Evolutionary conservation across 2,888 invertebrate species (phyloP).

Genomic region (Julus scanicus): DNA sequence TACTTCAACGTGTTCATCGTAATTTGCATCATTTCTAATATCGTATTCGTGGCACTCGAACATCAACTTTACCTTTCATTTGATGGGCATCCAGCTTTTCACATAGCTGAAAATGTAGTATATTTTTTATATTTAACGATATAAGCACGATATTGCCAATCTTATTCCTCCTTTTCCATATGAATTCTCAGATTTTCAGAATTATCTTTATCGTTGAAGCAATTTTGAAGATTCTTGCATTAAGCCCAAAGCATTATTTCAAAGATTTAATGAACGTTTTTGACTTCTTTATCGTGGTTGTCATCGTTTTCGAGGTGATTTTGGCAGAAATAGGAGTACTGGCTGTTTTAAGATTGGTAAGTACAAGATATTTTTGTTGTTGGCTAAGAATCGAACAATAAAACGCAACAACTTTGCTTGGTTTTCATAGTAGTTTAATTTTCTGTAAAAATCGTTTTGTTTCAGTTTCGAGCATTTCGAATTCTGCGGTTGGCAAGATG

Average conservation of each 20-base stretch:
- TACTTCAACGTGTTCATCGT: constrained; percentile 94
- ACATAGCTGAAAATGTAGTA: constrained; percentile 64
- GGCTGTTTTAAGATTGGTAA: background rate
- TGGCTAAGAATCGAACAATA: too few relatives aligned
- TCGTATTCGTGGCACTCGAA: constrained; percentile 87
- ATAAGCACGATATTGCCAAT: background rate
- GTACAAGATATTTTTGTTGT: background rate
- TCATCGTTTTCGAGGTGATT: background rate
- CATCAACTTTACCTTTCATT: constrained; percentile 93
- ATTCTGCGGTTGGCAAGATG: background rate
- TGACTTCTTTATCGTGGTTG: constrained; percentile 46
- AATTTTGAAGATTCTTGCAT: constrained; percentile 48
- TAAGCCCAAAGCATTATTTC: constrained; percentile 48
- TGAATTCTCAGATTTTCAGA: background rate
- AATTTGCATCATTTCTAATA: constrained; percentile 91
- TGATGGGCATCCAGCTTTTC: constrained; percentile 83
- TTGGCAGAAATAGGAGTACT: background rate
- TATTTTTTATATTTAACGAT: background rate
- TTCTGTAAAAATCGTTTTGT: background rate
- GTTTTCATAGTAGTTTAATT: too few relatives aligned
- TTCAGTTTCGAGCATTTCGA: background rate
- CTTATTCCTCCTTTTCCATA: background rate
- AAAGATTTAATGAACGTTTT: background rate
- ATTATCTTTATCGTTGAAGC: constrained; percentile 44
- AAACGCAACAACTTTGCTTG: too few relatives aligned